Conservation (phyloP, 1,140 invertebrate species). For the Prorops nasuta region DNA sequence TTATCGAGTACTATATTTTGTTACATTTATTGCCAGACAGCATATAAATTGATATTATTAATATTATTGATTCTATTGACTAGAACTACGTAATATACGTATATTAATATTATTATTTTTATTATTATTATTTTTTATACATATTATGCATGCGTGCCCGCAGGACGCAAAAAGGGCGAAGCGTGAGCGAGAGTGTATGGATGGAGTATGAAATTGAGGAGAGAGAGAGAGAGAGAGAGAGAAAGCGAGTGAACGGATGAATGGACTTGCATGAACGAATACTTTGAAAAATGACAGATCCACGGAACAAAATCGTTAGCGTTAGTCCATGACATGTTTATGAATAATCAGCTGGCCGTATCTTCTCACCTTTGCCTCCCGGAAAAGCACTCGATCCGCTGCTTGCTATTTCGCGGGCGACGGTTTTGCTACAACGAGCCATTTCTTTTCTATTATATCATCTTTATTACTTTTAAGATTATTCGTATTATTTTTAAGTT, state of each 20-base stretch:
- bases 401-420: conserved; percentile 1
- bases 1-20: conserved; percentile 56
- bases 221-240: conserved; percentile 10
- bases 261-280: too few relatives aligned
- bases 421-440: conserved; percentile 10
- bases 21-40: conserved; percentile 52
- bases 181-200: conserved; percentile 9
- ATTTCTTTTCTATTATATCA: conserved; percentile 24
- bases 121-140: conserved; percentile 39
- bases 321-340: conserved; percentile 51
- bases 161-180: conserved; percentile 16
- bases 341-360: conserved; percentile 15
- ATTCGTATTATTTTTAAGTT: conserved; percentile 30
- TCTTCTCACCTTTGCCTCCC: conserved; percentile 5
- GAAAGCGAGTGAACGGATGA: conserved; percentile 10
- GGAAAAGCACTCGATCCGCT: not conserved
- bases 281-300: conserved; percentile 20
- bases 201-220: conserved; percentile 11
- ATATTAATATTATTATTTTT: conserved; percentile 24
- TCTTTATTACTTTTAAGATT: conserved; percentile 29
- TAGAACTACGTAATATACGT: conserved; percentile 36
- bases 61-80: conserved; percentile 52
- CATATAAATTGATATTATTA: conserved; percentile 51
- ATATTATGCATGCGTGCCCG: conserved; percentile 20
- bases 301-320: conserved; percentile 33